Percentiles rank a stretch among this genome's conserved stretches.
phyloP scores from a whole-genome alignment of 2,797 vertebrate genomes.

The Eupleurogrammus muticus region DNA sequence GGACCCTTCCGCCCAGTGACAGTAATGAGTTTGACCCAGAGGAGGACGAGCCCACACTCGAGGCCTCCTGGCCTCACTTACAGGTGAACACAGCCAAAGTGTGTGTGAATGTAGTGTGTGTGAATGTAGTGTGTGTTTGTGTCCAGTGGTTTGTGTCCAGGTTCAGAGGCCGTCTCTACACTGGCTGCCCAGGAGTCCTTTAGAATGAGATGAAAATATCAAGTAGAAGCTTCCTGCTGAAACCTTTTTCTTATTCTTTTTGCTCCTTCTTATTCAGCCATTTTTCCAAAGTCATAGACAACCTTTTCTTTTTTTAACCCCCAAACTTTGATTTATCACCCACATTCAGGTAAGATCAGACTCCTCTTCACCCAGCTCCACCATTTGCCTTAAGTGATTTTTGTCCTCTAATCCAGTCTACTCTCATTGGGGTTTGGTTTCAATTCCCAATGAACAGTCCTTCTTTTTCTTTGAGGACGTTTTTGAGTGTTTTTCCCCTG shows the following conservation, averaged over 20 bases:
- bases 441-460: not conserved
- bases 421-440: constrained; percentile 10
- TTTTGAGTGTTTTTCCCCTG: not conserved
- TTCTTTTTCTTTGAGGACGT: not conserved
- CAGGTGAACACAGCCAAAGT: constrained; percentile 82
- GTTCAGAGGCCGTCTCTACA: constrained; percentile 35
- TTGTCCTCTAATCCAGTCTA: constrained; percentile 22
- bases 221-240: constrained; percentile 75
- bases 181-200: constrained; percentile 74
- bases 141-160: constrained; percentile 13
- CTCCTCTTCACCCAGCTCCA: not conserved
- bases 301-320: no score
- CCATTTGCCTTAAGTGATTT: constrained; percentile 24
- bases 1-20: constrained; percentile 98
- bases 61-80: constrained; percentile 98
- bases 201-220: constrained; percentile 77
- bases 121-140: not conserved
- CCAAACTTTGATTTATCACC: not conserved
- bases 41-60: constrained; percentile 98
- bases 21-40: constrained; percentile 99
- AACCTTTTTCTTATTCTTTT: constrained; percentile 43
- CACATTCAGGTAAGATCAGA: not conserved
- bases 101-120: not conserved
- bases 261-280: constrained; percentile 21
- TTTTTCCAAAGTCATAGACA: constrained; percentile 10